phyloP scores from a whole-genome alignment of 2,113 vertebrate species.

The Odocoileus hemionus region DNA sequence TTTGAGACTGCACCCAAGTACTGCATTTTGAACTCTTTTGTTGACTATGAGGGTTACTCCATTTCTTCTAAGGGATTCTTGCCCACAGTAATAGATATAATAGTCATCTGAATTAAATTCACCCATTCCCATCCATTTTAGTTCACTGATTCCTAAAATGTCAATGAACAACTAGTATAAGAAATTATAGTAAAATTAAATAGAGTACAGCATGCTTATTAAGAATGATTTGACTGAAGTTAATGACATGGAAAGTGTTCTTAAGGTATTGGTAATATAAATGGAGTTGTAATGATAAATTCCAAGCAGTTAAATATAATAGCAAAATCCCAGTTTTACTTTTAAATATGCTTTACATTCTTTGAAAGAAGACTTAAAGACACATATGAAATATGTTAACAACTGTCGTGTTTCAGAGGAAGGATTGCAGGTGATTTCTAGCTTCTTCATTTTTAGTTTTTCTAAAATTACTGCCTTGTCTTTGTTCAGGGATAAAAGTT shows the following conservation, averaged over 20 bases:
- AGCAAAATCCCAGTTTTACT: not conserved
- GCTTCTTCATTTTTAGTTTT: not conserved
- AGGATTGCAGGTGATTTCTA: not conserved
- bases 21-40: not conserved
- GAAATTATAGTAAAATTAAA: not conserved
- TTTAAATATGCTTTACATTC: not conserved
- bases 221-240: not conserved
- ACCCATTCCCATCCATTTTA: not conserved
- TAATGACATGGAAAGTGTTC: not conserved
- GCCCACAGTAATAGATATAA: not conserved
- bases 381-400: not conserved
- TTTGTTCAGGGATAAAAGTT: not conserved
- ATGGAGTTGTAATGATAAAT: not conserved
- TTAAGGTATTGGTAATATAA: not conserved
- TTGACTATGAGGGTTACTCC: not conserved
- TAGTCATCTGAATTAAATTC: not conserved
- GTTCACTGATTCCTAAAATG: not conserved
- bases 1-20: not conserved
- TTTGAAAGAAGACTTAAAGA: not conserved
- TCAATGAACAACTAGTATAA: not conserved
- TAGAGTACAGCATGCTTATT: not conserved
- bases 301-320: not conserved
- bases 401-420: not conserved
- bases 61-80: not conserved
- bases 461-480: not conserved